phyloP scores from a whole-genome alignment of 1,140 invertebrate genomes.

The Grapholita molesta region DNA sequence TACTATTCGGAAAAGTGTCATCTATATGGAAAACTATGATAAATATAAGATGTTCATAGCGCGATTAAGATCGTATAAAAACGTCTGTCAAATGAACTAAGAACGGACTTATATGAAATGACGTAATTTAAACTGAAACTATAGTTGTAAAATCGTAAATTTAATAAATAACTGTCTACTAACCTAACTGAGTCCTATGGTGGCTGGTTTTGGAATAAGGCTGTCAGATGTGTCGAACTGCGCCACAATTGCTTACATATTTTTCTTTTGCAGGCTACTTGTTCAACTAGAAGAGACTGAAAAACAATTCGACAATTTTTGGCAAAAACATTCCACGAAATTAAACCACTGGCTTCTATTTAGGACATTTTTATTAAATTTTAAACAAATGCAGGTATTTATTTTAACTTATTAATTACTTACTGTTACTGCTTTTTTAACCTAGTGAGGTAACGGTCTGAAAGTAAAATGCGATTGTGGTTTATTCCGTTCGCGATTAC shows the following conservation, averaged over 20 bases:
- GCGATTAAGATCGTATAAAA: too few species aligned
- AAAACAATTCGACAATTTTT: conserved; percentile 95
- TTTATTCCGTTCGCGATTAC: conserved; percentile 40
- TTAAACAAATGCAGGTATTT: conserved; percentile 75
- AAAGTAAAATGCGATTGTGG: conserved; percentile 56
- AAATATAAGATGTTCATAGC: conserved; percentile 14
- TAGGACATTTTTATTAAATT: conserved; percentile 85
- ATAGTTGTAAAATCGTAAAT: too few species aligned
- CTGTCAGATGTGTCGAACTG: too few species aligned
- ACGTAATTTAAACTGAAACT: too few species aligned
- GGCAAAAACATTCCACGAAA: conserved; percentile 92
- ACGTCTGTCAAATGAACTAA: too few species aligned
- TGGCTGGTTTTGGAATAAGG: too few species aligned
- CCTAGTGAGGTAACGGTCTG: conserved; percentile 36
- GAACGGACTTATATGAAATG: too few species aligned
- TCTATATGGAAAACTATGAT: too few species aligned
- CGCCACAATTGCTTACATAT: too few species aligned
- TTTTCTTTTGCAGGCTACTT: conserved; percentile 83
- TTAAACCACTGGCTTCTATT: conserved; percentile 93
- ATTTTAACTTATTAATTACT: conserved; percentile 13
- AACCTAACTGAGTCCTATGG: too few species aligned
- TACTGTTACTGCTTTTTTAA: background rate
- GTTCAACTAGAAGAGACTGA: conserved; percentile 97
- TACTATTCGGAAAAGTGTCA: conserved; percentile 3
- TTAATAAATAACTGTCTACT: too few species aligned